Conservation (phyloP, 2,888 invertebrate species). For the Trachelus tabidus region DNA sequence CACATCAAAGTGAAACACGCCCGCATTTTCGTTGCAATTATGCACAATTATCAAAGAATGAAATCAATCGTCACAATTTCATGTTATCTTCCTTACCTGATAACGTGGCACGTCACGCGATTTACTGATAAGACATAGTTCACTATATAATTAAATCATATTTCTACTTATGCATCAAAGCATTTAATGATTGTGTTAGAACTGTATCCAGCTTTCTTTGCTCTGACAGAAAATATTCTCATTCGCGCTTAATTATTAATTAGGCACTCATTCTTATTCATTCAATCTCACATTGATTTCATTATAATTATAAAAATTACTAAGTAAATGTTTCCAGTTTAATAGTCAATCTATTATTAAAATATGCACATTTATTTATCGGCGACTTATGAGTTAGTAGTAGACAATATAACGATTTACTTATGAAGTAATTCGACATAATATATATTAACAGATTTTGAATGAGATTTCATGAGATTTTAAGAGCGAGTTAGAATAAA, state of each 20-base stretch:
- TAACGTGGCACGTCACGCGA: background rate
- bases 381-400: background rate
- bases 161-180: background rate
- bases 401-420: slow-evolving; percentile 9
- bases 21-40: slow-evolving; percentile 2
- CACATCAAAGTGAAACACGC: background rate
- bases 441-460: background rate
- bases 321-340: background rate
- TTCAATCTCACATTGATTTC: background rate
- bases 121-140: background rate
- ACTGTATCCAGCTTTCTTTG: background rate
- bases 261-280: background rate
- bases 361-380: slow-evolving; percentile 16
- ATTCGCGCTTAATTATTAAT: background rate
- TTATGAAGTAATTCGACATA: background rate
- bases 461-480: background rate
- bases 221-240: background rate
- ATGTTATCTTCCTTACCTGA: background rate
- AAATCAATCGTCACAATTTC: background rate
- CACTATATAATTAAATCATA: background rate
- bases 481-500: background rate
- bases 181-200: background rate
- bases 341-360: slow-evolving; percentile 8
- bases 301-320: background rate
- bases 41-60: background rate